Percentiles rank a stretch among this genome's conserved stretches.
These are phyloP conservation scores for Drosophila serrata DNA, from an alignment of 1,140 invertebrate species.

Conservation along the genomic window DNA sequence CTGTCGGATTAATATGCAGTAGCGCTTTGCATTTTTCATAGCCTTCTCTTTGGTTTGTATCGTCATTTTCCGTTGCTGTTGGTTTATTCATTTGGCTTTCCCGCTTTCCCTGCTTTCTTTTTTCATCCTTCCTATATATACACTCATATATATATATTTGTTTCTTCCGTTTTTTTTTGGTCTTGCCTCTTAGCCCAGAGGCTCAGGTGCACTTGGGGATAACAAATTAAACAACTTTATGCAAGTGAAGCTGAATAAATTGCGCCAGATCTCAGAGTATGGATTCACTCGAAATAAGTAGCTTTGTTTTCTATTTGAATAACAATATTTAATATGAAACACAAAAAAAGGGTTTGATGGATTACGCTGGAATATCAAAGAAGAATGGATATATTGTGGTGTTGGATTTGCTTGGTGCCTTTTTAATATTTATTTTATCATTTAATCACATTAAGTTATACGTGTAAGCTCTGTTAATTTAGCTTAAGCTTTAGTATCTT, in stretches of 20 bases:
- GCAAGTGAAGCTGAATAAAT: constrained; percentile 62
- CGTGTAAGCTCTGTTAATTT: neutral
- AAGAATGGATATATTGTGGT: too few relatives aligned
- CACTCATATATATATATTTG: neutral
- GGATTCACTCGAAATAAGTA: constrained; percentile 23
- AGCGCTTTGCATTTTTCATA: constrained; percentile 70
- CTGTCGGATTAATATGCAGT: constrained; percentile 82
- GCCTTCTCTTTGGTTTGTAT: constrained; percentile 44
- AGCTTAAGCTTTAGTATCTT: neutral
- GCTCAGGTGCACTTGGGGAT: constrained; percentile 80
- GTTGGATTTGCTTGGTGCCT: too few relatives aligned
- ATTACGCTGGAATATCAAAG: neutral
- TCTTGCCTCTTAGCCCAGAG: constrained; percentile 27
- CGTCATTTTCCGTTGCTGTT: constrained; percentile 57
- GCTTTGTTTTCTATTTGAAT: constrained; percentile 3
- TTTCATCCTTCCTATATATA: constrained; percentile 21
- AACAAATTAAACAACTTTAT: constrained; percentile 83
- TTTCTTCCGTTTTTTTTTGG: constrained; percentile 16
- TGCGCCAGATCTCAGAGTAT: constrained; percentile 27
- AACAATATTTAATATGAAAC: neutral
- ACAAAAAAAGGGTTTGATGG: neutral
- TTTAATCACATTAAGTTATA: neutral
- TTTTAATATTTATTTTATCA: neutral
- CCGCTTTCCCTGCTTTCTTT: constrained; percentile 41
- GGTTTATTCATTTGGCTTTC: constrained; percentile 78